Base-by-base conservation (phyloP, 2,797 vertebrate genomes). In the Pagetopsis macropterus region DNA sequence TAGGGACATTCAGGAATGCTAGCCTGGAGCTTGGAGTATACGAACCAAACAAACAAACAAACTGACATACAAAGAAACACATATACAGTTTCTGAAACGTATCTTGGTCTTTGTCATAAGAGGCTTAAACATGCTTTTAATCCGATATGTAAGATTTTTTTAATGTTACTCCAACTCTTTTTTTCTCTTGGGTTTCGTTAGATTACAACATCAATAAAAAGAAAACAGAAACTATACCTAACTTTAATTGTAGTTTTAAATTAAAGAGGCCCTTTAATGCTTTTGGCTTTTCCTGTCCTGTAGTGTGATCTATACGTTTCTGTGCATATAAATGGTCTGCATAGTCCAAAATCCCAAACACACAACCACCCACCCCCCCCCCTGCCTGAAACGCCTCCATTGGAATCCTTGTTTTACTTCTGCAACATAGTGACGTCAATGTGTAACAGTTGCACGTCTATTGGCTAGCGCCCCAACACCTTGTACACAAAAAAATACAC, bases 21-120 rank as follows among this genome's bases (percentile, higher is more conserved):
- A 48, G 68, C 88, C 78, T 46, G 40, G n/a, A 85, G 74, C 76
- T 76, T 54, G 57, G 56, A 73, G 68, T 75, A 62, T 63, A 17
- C 68, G 15, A 64, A 63, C 23, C 45, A 76, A 69, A 43, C 72
- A 81, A 77, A 79, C 17, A 76, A 50, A 27, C 23, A 27, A 1
- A 70, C 45, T 76, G 65, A 43, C 71, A 79, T 69, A 21, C 41
- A 63, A 60, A 80, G 17, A 66, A 43, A 70, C 48, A 72, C 15
- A 74, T 5, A 74, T 5, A 55, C n/a, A 65, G 17, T 64, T 60
- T 66, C 0, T 11, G 19, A 57, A 75, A 46, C 5, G 60, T 37
- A 45, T 65, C 14, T 15, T 63, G 2, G 5, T 70, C 5, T 67
- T 17, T 70, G 54, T 37, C 15, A 64, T 23, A 74, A 13, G 43